Evolutionary conservation across 2,797 vertebrate species (phyloP).

Genomic region (Cyprinodon diabolis): DNA sequence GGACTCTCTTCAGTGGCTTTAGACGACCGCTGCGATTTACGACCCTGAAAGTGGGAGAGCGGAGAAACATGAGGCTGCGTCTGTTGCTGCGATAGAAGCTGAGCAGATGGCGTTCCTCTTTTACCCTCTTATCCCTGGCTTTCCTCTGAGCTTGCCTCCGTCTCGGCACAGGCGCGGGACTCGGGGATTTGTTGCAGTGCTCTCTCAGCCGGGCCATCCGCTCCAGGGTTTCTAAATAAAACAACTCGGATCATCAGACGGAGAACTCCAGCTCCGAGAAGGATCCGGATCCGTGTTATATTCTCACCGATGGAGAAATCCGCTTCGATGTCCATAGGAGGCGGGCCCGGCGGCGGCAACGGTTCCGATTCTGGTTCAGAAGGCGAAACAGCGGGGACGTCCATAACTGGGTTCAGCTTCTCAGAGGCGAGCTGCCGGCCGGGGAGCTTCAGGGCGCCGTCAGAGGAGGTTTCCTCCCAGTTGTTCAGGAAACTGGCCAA

Average conservation of each 20-base stretch:
- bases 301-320: constrained; percentile 89
- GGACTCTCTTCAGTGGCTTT: constrained; percentile 62
- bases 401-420: constrained; percentile 41
- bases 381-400: constrained; percentile 28
- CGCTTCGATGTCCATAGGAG: constrained; percentile 89
- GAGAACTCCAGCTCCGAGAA: rapidly evolving
- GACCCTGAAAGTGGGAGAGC: constrained; percentile 34
- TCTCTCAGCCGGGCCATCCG: constrained; percentile 48
- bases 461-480: constrained; percentile 91
- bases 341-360: constrained; percentile 24
- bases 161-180: constrained; percentile 9
- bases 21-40: constrained; percentile 38
- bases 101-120: neutral
- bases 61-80: neutral
- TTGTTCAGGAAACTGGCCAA: constrained; percentile 88
- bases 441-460: constrained; percentile 76
- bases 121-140: constrained; percentile 89
- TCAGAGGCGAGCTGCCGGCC: constrained; percentile 16
- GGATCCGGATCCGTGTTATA: neutral
- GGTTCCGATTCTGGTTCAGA: constrained; percentile 60
- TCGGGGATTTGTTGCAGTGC: constrained; percentile 2
- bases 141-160: constrained; percentile 81
- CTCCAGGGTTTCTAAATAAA: constrained; percentile 63
- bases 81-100: too few species aligned
- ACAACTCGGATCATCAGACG: neutral